Percentiles rank a stretch among this genome's conserved stretches.
phyloP scores from a whole-genome alignment of 2,888 invertebrate species.

The Chamaedrilus cognettii region DNA sequence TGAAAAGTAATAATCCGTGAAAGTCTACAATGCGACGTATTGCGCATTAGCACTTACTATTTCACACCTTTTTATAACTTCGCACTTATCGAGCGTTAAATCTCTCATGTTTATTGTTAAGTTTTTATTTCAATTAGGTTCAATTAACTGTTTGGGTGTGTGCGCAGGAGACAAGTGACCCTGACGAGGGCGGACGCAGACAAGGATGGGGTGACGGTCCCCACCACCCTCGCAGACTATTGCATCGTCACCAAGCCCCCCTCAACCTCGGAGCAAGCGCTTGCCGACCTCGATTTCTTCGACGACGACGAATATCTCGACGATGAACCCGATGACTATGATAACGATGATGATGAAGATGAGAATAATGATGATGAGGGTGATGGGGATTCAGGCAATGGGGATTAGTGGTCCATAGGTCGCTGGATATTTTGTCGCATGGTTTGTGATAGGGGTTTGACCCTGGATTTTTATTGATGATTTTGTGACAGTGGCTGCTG shows the following conservation, averaged over 20 bases:
- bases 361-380: slow-evolving; percentile 19
- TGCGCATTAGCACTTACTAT: too few relatives aligned
- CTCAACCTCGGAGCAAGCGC: slow-evolving; percentile 77
- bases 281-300: slow-evolving; percentile 82
- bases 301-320: slow-evolving; percentile 22
- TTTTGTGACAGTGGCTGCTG: too few relatives aligned
- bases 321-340: slow-evolving; percentile 65
- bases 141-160: neutral
- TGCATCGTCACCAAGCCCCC: slow-evolving; percentile 78
- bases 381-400: slow-evolving; percentile 26
- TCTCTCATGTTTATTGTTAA: neutral
- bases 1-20: neutral
- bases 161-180: slow-evolving; percentile 91
- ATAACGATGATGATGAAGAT: slow-evolving; percentile 39
- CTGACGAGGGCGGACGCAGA: slow-evolving; percentile 94
- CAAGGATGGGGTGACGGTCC: slow-evolving; percentile 95
- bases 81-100: too few relatives aligned
- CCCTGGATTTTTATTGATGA: too few relatives aligned
- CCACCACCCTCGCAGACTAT: slow-evolving; percentile 96
- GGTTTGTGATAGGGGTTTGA: too few relatives aligned
- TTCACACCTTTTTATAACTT: too few relatives aligned
- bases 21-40: too few relatives aligned
- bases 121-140: neutral
- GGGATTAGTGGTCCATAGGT: too few relatives aligned
- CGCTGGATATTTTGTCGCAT: too few relatives aligned